phyloP scores from a whole-genome alignment of 2,888 invertebrate genomes.

The Podotricha telesiphe region DNA sequence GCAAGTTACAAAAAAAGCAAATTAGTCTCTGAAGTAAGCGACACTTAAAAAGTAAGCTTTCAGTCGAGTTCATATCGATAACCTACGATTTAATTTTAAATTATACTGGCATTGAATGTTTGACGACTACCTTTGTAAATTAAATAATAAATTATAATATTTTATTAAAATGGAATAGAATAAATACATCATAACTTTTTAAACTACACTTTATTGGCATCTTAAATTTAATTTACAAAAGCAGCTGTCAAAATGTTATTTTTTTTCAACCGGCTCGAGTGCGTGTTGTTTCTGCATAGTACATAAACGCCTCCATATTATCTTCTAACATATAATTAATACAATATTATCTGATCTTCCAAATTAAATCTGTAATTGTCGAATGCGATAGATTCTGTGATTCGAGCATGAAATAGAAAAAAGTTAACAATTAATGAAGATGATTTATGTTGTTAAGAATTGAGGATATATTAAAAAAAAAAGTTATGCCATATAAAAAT shows the following conservation, averaged over 20 bases:
- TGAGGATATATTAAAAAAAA: not conserved
- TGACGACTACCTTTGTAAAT: conserved; percentile 25
- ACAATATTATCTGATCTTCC: conserved; percentile 29
- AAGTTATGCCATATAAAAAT: not conserved
- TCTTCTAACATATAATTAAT: conserved; percentile 22
- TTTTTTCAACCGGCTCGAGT: conserved; percentile 8
- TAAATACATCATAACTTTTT: not conserved
- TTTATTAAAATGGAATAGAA: conserved; percentile 1
- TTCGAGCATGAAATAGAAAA: conserved; percentile 26
- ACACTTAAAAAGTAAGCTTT: conserved; percentile 47
- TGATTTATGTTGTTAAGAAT: not conserved
- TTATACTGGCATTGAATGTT: conserved; percentile 43
- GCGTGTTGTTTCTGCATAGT: conserved; percentile 14
- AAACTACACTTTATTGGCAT: conserved; percentile 5
- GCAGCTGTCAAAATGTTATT: conserved; percentile 13
- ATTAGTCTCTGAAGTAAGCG: conserved; percentile 46
- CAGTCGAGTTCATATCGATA: conserved; percentile 46
- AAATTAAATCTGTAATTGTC: conserved; percentile 31
- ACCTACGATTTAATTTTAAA: conserved; percentile 40
- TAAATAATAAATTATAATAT: conserved; percentile 8
- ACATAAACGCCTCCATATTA: not conserved
- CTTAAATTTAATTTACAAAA: conserved; percentile 11
- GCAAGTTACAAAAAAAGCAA: conserved; percentile 43
- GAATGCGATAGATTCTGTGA: conserved; percentile 33
- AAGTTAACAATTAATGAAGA: conserved; percentile 24